A percentile compares a stretch with the other conserved stretches of the same genome.
These are phyloP conservation scores for Aphyosemion australe DNA, from an alignment of 2,113 vertebrate genomes.

Conservation along the genomic window DNA sequence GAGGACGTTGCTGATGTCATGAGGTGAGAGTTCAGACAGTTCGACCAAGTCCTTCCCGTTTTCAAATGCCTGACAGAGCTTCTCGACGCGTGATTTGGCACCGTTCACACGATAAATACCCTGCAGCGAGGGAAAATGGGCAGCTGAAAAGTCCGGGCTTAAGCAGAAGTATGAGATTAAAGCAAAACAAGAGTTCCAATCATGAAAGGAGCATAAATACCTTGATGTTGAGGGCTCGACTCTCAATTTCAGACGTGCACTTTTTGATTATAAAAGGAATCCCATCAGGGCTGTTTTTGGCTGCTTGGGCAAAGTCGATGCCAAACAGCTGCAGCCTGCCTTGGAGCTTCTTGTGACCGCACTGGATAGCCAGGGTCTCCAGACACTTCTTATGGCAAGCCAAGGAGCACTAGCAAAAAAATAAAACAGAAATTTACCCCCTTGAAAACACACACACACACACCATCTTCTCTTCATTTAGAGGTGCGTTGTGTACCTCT, in stretches of 20 bases:
- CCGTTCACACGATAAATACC: constrained; percentile 97
- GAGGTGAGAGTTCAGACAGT: constrained; percentile 91
- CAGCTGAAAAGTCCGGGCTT: no score
- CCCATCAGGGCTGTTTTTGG: constrained; percentile 88
- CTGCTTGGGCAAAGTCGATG: constrained; percentile 89
- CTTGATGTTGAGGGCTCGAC: constrained; percentile 91
- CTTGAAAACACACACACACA: not conserved
- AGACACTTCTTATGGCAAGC: constrained; percentile 97
- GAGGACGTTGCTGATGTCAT: constrained; percentile 97
- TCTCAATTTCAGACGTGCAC: constrained; percentile 96
- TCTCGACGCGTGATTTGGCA: constrained; percentile 95
- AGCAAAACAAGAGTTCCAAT: not conserved
- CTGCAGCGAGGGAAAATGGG: constrained; percentile 62
- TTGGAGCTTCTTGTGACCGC: constrained; percentile 96
- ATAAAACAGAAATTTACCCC: constrained; percentile 2
- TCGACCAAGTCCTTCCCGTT: constrained; percentile 97
- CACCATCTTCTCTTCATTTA: not conserved
- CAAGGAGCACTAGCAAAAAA: constrained; percentile 86
- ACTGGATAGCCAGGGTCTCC: constrained; percentile 95
- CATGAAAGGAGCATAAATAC: constrained; percentile 63
- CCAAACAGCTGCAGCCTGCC: constrained; percentile 94
- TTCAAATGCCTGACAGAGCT: constrained; percentile 97
- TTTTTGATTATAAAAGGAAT: constrained; percentile 97
- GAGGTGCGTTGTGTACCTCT: constrained; percentile 82
- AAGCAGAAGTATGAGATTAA: not conserved